Percentiles rank a stretch among this genome's conserved stretches.
phyloP scores from a whole-genome alignment of 2,888 invertebrate species.

The Caenorhabditis macrosperma region DNA sequence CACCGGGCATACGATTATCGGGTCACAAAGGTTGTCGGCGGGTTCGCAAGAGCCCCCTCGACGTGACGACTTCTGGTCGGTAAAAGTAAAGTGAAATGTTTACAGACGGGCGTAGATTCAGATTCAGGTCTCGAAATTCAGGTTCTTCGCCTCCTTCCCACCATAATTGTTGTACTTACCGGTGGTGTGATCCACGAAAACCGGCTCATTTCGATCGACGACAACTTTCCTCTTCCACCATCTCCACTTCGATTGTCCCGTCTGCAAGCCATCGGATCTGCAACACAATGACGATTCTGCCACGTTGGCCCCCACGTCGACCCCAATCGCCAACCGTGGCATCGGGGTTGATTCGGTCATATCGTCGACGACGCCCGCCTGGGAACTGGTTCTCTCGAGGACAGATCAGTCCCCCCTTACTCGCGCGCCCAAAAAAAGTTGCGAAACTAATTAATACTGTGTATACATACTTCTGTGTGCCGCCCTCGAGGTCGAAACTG shows the following conservation, averaged over 20 bases:
- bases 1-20: neutral
- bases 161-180: constrained; percentile 42
- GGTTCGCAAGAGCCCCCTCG: neutral
- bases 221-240: neutral
- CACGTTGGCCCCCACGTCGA: constrained; percentile 20
- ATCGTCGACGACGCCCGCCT: constrained; percentile 20
- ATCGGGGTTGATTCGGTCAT: constrained; percentile 49
- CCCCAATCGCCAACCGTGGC: constrained; percentile 29
- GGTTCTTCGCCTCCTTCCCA: constrained; percentile 20
- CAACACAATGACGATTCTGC: constrained; percentile 11
- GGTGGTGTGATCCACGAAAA: constrained; percentile 45
- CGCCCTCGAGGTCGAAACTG: constrained; percentile 33
- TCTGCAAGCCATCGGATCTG: neutral
- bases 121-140: constrained; percentile 19
- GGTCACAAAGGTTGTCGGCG: neutral
- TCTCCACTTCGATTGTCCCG: constrained; percentile 1
- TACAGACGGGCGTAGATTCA: neutral
- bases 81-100: constrained; percentile 7
- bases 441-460: constrained; percentile 57
- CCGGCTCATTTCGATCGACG: constrained; percentile 28
- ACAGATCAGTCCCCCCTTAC: constrained; percentile 43
- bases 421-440: constrained; percentile 32
- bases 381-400: constrained; percentile 50
- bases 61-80: neutral
- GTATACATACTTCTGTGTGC: constrained; percentile 5